Conservation (phyloP, 2,113 vertebrate species). For the Tragelaphus imberbis region DNA sequence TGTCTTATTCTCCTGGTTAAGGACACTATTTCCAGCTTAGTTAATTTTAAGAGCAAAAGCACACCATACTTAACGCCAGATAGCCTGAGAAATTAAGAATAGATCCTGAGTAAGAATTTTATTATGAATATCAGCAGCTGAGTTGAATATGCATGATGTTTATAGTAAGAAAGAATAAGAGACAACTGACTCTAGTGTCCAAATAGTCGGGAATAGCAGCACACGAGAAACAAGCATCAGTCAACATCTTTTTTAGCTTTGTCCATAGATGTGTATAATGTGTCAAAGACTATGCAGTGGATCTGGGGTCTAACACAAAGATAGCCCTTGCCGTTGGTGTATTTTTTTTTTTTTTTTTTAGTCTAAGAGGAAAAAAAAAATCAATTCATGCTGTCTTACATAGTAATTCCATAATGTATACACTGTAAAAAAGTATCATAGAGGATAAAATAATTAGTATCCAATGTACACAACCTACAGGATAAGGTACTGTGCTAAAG, state of each 20-base stretch:
- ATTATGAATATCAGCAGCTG: background rate
- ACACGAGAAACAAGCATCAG: background rate
- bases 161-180: background rate
- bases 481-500: background rate
- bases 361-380: background rate
- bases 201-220: background rate
- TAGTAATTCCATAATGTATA: background rate
- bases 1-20: background rate
- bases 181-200: background rate
- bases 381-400: background rate
- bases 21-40: background rate
- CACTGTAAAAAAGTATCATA: background rate
- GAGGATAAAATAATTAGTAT: background rate
- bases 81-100: background rate
- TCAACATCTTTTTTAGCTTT: background rate
- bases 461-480: background rate
- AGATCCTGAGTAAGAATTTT: background rate
- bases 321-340: background rate
- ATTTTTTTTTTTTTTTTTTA: background rate
- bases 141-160: background rate
- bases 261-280: too few relatives aligned
- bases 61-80: background rate
- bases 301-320: background rate
- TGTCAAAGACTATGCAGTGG: background rate
- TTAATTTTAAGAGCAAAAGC: conserved; percentile 1